Conservation (phyloP, 1,140 invertebrate species). For the Triops cancriformis region DNA sequence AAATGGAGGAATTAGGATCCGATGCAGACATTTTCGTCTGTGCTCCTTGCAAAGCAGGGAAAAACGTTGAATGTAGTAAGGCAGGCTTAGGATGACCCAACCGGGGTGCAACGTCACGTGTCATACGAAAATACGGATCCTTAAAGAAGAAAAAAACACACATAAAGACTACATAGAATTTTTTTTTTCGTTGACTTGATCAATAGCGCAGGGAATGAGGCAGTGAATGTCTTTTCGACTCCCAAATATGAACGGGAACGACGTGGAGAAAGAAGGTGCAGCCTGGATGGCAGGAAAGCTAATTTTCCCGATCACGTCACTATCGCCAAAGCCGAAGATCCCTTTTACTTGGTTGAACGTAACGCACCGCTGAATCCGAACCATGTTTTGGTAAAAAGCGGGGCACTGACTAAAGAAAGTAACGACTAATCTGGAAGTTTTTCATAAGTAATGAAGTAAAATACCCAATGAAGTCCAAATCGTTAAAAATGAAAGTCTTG, state of each 20-base stretch:
- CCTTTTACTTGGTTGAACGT: constrained; percentile 88
- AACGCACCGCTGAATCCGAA: constrained; percentile 81
- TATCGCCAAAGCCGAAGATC: constrained; percentile 96
- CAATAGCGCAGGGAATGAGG: constrained; percentile 96
- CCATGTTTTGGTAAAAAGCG: constrained; percentile 86
- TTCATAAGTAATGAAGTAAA: constrained; percentile 28
- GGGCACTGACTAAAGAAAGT: constrained; percentile 57
- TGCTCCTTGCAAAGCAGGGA: constrained; percentile 91
- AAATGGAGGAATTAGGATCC: constrained; percentile 88
- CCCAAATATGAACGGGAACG: constrained; percentile 93
- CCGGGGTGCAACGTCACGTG: constrained; percentile 86
- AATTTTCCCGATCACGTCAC: constrained; percentile 93
- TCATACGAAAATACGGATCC: constrained; percentile 99
- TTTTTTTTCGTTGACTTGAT: constrained; percentile 58
- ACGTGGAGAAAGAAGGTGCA: constrained; percentile 83
- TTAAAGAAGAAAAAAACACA: constrained; percentile 34
- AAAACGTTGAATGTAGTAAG: constrained; percentile 85
- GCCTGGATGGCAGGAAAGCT: constrained; percentile 94
- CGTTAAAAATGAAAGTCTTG: constrained; percentile 97
- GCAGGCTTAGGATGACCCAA: constrained; percentile 86
- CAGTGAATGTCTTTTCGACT: constrained; percentile 71
- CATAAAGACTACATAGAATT: neutral
- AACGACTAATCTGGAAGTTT: neutral
- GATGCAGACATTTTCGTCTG: constrained; percentile 98
- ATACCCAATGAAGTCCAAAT: constrained; percentile 90